A percentile compares a stretch with the other conserved stretches of the same genome.
phyloP scores from a whole-genome alignment of 1,140 invertebrate genomes.

The Tetramorium alpestre region DNA sequence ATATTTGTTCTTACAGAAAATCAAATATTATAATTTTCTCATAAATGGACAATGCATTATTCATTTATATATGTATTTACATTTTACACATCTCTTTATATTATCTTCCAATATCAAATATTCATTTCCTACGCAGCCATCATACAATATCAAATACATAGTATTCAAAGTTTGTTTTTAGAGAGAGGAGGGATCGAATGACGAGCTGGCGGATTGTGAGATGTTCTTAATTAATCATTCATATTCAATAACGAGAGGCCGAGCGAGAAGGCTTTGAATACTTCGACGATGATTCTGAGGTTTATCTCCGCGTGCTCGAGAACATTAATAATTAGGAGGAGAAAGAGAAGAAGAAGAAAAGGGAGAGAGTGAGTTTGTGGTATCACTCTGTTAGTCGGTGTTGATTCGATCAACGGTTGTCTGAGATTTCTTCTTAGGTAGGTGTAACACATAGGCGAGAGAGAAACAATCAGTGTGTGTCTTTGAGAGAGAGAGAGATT shows the following conservation, averaged over 20 bases:
- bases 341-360: constrained; percentile 45
- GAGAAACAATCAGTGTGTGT: constrained; percentile 70
- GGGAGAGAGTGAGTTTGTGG: constrained; percentile 57
- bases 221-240: constrained; percentile 80
- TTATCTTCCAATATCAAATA: constrained; percentile 24
- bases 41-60: neutral
- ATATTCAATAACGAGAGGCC: constrained; percentile 76
- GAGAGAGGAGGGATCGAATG: constrained; percentile 45
- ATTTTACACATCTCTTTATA: constrained; percentile 10
- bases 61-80: neutral
- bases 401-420: constrained; percentile 74
- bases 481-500: constrained; percentile 31
- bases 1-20: neutral
- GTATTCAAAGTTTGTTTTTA: constrained; percentile 69
- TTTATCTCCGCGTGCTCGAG: constrained; percentile 75
- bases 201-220: constrained; percentile 70
- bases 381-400: constrained; percentile 72
- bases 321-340: constrained; percentile 78
- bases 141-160: neutral
- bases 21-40: neutral
- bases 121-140: constrained; percentile 32
- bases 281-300: constrained; percentile 78
- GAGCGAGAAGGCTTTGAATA: constrained; percentile 68
- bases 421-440: constrained; percentile 61
- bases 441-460: constrained; percentile 54